Percentiles rank a stretch among this genome's conserved stretches.
phyloP scores from a whole-genome alignment of 1,140 invertebrate genomes.

The Cydia splendana region DNA sequence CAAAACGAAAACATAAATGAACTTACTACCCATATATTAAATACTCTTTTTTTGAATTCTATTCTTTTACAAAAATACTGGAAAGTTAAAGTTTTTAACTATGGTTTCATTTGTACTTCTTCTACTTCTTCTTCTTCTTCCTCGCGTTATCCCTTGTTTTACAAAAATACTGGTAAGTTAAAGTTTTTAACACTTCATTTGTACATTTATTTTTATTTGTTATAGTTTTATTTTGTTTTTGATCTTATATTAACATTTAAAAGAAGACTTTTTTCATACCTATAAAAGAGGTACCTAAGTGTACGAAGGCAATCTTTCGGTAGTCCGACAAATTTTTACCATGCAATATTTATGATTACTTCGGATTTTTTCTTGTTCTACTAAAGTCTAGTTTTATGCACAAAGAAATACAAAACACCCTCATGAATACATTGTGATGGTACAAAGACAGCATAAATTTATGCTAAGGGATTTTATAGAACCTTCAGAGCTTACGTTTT shows the following conservation, averaged over 20 bases:
- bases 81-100: neutral
- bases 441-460: slow-evolving; percentile 15
- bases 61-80: too few species aligned
- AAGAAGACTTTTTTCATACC: too few species aligned
- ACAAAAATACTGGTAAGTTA: neutral
- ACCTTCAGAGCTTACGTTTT: neutral
- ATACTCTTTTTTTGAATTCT: too few species aligned
- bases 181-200: neutral
- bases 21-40: neutral
- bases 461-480: neutral
- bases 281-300: neutral
- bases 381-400: neutral
- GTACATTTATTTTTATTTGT: too few species aligned
- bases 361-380: neutral
- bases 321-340: neutral
- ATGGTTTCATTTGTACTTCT: too few species aligned
- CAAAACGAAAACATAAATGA: neutral
- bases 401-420: slow-evolving; percentile 20
- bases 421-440: slow-evolving; percentile 29
- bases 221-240: too few species aligned
- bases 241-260: too few species aligned
- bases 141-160: too few species aligned
- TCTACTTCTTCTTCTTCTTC: too few species aligned
- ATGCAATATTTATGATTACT: slow-evolving; percentile 20
- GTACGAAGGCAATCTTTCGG: neutral